These are phyloP conservation scores for Plagodis dolabraria DNA, from an alignment of 2,888 invertebrate genomes.

Conservation along the genomic window DNA sequence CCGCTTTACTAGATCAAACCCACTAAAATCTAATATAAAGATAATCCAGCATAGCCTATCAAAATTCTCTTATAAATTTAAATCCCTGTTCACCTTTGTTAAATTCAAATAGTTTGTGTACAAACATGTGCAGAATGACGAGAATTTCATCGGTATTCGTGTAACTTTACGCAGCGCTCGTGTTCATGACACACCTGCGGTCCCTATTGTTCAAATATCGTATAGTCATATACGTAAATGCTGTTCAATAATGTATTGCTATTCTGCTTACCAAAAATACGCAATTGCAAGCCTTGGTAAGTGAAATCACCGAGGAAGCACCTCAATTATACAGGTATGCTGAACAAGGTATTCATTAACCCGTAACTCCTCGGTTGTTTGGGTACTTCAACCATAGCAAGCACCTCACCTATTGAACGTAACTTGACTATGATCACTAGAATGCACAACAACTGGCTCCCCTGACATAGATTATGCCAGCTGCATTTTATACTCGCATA, in stretches of 20 bases:
- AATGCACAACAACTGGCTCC: slow-evolving; percentile 46
- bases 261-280: slow-evolving; percentile 14
- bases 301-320: slow-evolving; percentile 24
- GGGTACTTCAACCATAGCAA: slow-evolving; percentile 45
- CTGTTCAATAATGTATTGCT: slow-evolving; percentile 8
- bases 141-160: slow-evolving; percentile 15
- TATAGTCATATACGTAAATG: slow-evolving; percentile 3
- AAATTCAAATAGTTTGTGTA: slow-evolving; percentile 9
- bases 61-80: slow-evolving; percentile 23
- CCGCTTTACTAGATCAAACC: too few relatives aligned
- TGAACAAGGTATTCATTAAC: slow-evolving; percentile 26
- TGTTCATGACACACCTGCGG: slow-evolving; percentile 23
- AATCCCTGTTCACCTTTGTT: slow-evolving; percentile 20
- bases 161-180: slow-evolving; percentile 8
- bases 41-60: slow-evolving; percentile 15
- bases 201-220: slow-evolving; percentile 18
- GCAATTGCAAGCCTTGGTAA: slow-evolving; percentile 14
- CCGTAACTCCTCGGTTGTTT: slow-evolving; percentile 42
- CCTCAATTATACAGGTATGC: slow-evolving; percentile 13
- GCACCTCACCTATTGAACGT: slow-evolving; percentile 8
- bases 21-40: background rate
- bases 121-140: slow-evolving; percentile 16
- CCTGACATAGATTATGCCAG: slow-evolving; percentile 62
- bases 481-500: slow-evolving; percentile 65
- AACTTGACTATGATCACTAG: slow-evolving; percentile 36